Percentiles rank a stretch among this genome's conserved stretches.
These are phyloP conservation scores for Neogobius melanostomus DNA, from an alignment of 2,113 vertebrate species.

Conservation along the genomic window DNA sequence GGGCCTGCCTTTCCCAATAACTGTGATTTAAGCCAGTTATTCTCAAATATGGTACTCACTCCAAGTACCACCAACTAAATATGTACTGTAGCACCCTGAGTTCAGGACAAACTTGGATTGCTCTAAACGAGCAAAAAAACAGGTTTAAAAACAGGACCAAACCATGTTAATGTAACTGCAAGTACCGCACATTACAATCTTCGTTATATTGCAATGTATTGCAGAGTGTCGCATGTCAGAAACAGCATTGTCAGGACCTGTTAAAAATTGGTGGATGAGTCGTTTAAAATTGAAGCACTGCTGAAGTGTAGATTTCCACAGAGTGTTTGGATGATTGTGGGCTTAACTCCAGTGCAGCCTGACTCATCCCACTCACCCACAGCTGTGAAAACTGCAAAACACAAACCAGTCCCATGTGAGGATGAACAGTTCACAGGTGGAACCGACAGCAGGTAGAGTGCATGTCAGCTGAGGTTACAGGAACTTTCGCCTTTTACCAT, in stretches of 20 bases:
- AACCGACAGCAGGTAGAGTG: background rate
- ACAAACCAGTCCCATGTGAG: slow-evolving; percentile 23
- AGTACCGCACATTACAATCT: too few relatives aligned
- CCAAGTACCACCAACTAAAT: too few relatives aligned
- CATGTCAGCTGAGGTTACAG: slow-evolving; percentile 14
- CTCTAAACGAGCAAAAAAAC: too few relatives aligned
- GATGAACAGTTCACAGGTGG: slow-evolving; percentile 17
- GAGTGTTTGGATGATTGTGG: slow-evolving; percentile 14
- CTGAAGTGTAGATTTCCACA: slow-evolving; percentile 4
- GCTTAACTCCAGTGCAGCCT: slow-evolving; percentile 44
- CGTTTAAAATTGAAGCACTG: slow-evolving; percentile 28
- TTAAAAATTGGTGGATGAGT: background rate
- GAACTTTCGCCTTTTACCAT: background rate
- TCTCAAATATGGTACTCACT: too few relatives aligned
- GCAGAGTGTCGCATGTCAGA: background rate
- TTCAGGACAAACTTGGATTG: too few relatives aligned
- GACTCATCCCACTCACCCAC: slow-evolving; percentile 46
- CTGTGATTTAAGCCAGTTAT: too few relatives aligned
- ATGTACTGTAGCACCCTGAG: too few relatives aligned
- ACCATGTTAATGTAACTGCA: background rate
- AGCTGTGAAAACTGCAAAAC: slow-evolving; percentile 42
- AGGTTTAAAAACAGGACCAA: too few relatives aligned
- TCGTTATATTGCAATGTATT: too few relatives aligned
- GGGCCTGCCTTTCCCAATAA: too few relatives aligned
- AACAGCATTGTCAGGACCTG: slow-evolving; percentile 1